Percentiles rank a stretch among this genome's conserved stretches.
phyloP scores from a whole-genome alignment of 1,140 invertebrate species.

The Drosophila lacertosa region DNA sequence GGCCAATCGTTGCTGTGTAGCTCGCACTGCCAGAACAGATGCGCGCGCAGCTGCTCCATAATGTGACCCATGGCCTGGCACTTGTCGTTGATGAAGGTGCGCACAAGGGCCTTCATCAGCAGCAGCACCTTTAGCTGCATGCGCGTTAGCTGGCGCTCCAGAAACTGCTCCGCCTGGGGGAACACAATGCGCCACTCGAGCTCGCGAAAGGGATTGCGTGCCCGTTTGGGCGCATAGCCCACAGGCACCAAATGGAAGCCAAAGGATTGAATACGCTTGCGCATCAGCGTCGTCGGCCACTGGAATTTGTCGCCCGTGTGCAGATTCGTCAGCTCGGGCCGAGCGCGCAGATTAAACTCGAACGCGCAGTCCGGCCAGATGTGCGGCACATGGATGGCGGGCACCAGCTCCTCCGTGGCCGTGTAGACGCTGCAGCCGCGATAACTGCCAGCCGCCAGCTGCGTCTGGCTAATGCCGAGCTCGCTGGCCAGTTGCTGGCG shows the following conservation, averaged over 20 bases:
- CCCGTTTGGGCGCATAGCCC: conserved; percentile 86
- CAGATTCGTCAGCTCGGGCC: conserved; percentile 85
- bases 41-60: conserved; percentile 88
- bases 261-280: conserved; percentile 87
- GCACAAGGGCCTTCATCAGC: conserved; percentile 87
- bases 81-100: conserved; percentile 86
- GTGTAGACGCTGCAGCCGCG: conserved; percentile 87
- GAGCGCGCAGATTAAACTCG: conserved; percentile 87
- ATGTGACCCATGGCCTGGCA: conserved; percentile 51
- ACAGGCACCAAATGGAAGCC: conserved; percentile 89
- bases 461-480: conserved; percentile 85
- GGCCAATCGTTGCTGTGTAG: conserved; percentile 88
- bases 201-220: conserved; percentile 85
- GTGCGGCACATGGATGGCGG: conserved; percentile 86
- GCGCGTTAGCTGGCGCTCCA: conserved; percentile 89
- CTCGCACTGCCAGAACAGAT: conserved; percentile 92
- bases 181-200: conserved; percentile 91
- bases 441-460: conserved; percentile 84
- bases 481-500: conserved; percentile 85
- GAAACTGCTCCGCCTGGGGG: conserved; percentile 89
- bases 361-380: conserved; percentile 87
- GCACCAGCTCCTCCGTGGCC: conserved; percentile 87
- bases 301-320: conserved; percentile 86
- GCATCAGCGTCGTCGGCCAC: conserved; percentile 88
- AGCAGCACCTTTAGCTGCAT: conserved; percentile 89